Evolutionary conservation across 2,113 vertebrate genomes (phyloP), one percentile per base, ranked within the genome.

Genomic region (Laterallus jamaicensis): DNA sequence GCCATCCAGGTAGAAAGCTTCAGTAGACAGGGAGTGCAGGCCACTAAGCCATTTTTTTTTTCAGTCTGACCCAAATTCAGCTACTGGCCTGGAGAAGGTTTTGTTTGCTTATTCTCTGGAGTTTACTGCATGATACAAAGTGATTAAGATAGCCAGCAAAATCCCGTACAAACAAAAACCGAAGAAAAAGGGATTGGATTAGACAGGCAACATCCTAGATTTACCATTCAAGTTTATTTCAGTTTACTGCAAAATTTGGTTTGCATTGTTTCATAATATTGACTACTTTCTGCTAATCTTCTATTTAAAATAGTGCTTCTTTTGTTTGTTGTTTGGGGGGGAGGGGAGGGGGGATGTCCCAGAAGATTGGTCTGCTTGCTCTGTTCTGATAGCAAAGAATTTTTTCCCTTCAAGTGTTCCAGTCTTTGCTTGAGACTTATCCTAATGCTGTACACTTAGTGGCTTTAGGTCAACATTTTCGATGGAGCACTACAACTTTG

Each of bases 131-230:
- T 94, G 88, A 82, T 86, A 93, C 60, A 90, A 86, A 94, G 76
- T 68, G 85, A 95, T 71, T 68, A 64, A 74, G 79, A 75, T 87
- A 93, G 79, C 55, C 73, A 44, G 29, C 79, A 95, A 96, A 95
- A 80, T 66, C 76, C 52, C 63, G 64, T 64, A 66, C 1, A 79
- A 90, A 55, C 54, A 47, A 39, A 70, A 64, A 67, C 24, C 16
- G 68, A 80, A 82, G 52, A 86, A 35, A 19, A 32, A 58, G 37
- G 59, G 22, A 75, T 94, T 86, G 85, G 39, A 63, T n/a, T 68
- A 71, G 90, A 81, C 64, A 78, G 21, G 39, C 56, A 78, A 55
- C 68, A 54, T 83, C 42, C 71, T 78, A 67, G 39, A 58, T 87
- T 86, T 90, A 94, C 82, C 44, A 39, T 58, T n/a, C 11, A 9